phyloP scores from a whole-genome alignment of 2,797 vertebrate genomes.

The Fratercula arctica region DNA sequence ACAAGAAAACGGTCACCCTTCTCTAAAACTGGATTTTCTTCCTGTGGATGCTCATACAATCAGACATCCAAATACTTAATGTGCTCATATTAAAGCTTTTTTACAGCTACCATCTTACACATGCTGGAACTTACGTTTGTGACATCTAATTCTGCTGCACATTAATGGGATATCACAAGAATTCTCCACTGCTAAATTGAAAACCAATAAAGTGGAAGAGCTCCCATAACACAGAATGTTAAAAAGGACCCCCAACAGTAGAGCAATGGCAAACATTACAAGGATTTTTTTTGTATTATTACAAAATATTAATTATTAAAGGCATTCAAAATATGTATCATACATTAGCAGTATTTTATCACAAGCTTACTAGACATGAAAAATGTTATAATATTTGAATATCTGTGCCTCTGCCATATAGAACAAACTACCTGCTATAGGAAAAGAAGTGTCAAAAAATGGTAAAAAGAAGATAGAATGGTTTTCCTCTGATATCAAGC shows the following conservation, averaged over 20 bases:
- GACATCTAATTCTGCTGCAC: neutral
- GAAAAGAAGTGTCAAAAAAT: neutral
- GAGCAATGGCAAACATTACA: neutral
- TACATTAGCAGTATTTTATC: neutral
- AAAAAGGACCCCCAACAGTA: neutral
- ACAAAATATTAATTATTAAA: neutral
- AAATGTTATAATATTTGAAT: neutral
- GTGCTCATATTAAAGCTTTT: neutral
- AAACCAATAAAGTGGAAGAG: neutral
- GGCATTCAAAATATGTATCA: neutral
- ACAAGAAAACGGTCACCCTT: neutral
- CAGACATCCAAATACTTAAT: neutral
- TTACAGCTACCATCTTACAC: neutral
- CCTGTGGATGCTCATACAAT: neutral
- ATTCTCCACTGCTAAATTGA: neutral
- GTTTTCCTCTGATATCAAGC: neutral
- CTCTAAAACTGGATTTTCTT: neutral
- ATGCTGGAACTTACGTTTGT: neutral
- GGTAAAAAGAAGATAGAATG: neutral
- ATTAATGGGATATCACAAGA: neutral
- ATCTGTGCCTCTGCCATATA: neutral
- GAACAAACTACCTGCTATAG: neutral
- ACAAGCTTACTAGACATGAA: neutral
- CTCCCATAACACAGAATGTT: neutral
- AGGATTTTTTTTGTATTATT: neutral